These are phyloP conservation scores for Halictus ligatus DNA, from an alignment of 2,888 invertebrate species.

Conservation along the genomic window DNA sequence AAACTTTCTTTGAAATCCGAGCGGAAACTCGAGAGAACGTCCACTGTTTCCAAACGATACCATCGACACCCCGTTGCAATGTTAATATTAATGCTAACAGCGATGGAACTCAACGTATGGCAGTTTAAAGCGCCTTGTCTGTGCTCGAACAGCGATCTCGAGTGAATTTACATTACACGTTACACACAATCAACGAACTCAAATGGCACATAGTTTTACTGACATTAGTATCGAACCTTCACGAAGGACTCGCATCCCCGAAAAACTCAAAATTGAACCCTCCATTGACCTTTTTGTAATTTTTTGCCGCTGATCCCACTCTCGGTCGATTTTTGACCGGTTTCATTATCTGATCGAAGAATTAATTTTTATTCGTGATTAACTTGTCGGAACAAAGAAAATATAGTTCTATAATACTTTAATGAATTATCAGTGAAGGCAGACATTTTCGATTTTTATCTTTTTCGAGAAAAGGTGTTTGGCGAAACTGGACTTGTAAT, in stretches of 20 bases:
- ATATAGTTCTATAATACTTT: no score
- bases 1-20: neutral
- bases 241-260: neutral
- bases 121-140: neutral
- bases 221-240: neutral
- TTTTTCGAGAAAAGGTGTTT: neutral
- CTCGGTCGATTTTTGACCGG: no score
- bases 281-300: no score
- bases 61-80: neutral
- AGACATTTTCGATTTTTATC: neutral
- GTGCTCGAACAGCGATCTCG: neutral
- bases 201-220: neutral
- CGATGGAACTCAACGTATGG: neutral
- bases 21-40: neutral
- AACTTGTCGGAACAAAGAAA: no score
- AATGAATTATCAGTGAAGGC: no score
- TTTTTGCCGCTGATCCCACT: no score
- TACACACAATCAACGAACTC: neutral
- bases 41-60: neutral
- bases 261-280: neutral
- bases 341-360: no score
- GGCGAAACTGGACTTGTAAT: no score
- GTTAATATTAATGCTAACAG: neutral
- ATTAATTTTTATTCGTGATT: no score
- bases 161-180: neutral